Evolutionary conservation across 2,888 invertebrate species (phyloP).

Genomic region (Belgica antarctica): DNA sequence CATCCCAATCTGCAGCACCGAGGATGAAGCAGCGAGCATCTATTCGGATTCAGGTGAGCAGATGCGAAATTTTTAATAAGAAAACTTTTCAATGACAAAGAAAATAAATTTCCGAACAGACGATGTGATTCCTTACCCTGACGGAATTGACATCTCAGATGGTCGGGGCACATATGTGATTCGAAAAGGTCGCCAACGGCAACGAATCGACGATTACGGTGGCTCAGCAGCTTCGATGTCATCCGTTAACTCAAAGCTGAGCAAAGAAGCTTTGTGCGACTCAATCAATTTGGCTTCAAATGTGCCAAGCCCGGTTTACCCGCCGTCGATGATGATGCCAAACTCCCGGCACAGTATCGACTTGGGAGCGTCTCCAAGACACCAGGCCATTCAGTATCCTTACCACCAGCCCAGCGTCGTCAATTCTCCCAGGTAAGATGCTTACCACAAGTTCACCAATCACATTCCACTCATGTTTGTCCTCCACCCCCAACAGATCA

Average conservation of each 20-base stretch:
- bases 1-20: conserved; percentile 63
- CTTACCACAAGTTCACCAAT: conserved; percentile 11
- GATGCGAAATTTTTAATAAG: neutral
- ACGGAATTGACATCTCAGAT: conserved; percentile 57
- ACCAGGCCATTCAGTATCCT: conserved; percentile 53
- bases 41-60: conserved; percentile 61
- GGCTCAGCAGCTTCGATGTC: conserved; percentile 49
- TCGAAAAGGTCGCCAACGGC: conserved; percentile 68
- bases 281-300: conserved; percentile 52
- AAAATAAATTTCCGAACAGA: conserved; percentile 45
- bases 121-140: conserved; percentile 50
- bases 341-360: conserved; percentile 69
- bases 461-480: conserved; percentile 48
- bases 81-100: neutral
- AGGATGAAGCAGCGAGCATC: conserved; percentile 67
- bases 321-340: conserved; percentile 61
- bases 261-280: conserved; percentile 56
- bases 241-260: conserved; percentile 63
- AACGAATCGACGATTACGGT: conserved; percentile 62
- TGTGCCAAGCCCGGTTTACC: conserved; percentile 59
- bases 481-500: conserved; percentile 47
- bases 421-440: conserved; percentile 49
- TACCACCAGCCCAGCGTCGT: conserved; percentile 19
- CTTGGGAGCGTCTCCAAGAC: conserved; percentile 63
- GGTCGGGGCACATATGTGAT: conserved; percentile 76